phyloP scores from a whole-genome alignment of 1,140 invertebrate genomes.

The Goniozus legneri region DNA sequence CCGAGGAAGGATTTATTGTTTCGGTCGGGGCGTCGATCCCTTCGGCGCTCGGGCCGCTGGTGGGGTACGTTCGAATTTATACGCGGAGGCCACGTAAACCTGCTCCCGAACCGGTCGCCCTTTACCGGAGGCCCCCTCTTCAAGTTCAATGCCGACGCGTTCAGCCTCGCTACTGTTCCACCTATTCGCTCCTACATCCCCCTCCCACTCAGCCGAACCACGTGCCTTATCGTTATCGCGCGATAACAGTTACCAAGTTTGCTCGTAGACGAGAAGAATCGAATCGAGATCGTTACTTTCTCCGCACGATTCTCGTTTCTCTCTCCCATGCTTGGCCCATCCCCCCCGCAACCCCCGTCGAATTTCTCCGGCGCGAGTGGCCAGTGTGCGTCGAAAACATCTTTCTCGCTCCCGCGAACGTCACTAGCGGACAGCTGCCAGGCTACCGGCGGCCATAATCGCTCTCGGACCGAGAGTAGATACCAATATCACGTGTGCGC shows the following conservation, averaged over 20 bases:
- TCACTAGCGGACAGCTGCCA: slow-evolving; percentile 16
- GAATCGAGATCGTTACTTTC: no score
- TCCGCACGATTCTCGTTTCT: no score
- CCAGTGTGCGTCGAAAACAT: slow-evolving; percentile 10
- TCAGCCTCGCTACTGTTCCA: neutral
- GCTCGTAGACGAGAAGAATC: no score
- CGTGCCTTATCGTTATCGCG: no score
- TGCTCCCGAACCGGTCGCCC: slow-evolving; percentile 27
- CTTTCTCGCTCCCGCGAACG: slow-evolving; percentile 11
- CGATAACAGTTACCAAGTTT: no score
- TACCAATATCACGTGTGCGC: neutral
- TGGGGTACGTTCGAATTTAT: slow-evolving; percentile 21
- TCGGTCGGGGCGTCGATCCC: slow-evolving; percentile 20
- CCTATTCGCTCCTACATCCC: slow-evolving; percentile 5
- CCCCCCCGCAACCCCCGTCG: neutral
- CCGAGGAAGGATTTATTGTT: slow-evolving; percentile 29
- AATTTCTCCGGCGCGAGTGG: neutral
- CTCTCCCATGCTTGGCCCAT: no score
- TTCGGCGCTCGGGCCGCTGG: no score
- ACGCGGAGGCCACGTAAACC: slow-evolving; percentile 21
- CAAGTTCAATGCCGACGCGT: neutral
- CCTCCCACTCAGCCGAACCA: no score
- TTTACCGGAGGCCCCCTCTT: neutral
- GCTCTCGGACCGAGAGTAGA: slow-evolving; percentile 4
- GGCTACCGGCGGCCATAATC: slow-evolving; percentile 16